A percentile compares a stretch with the other conserved stretches of the same genome.
Evolutionary conservation across 2,113 vertebrate species (phyloP).

Genomic region (Caranx ignobilis): DNA sequence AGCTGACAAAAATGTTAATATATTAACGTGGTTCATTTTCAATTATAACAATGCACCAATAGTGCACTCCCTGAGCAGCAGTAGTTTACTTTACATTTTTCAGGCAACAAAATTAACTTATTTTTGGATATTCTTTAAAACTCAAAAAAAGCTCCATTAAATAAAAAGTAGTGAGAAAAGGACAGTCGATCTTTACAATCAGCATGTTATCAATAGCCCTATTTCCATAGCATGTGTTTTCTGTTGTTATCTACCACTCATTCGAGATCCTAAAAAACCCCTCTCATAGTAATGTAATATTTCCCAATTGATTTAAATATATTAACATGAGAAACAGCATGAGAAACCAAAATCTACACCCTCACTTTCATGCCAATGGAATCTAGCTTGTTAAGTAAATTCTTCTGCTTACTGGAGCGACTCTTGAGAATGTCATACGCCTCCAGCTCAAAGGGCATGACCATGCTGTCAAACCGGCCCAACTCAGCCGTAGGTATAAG

Average conservation of each 20-base stretch:
- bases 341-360: neutral
- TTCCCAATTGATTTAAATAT: neutral
- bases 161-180: neutral
- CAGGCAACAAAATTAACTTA: neutral
- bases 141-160: neutral
- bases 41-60: neutral
- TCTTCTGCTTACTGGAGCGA: slow-evolving; percentile 85
- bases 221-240: neutral
- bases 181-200: neutral
- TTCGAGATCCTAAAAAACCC: neutral
- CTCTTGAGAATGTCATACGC: slow-evolving; percentile 92
- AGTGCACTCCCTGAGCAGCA: neutral
- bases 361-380: neutral
- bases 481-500: slow-evolving; percentile 89
- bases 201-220: neutral
- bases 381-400: neutral
- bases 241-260: neutral
- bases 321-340: neutral
- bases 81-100: neutral
- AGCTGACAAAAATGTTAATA: neutral
- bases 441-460: slow-evolving; percentile 93
- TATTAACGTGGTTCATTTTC: neutral
- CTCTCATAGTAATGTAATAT: neutral
- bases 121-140: neutral
- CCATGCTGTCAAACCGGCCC: slow-evolving; percentile 93